Evolutionary conservation across 1,140 invertebrate genomes (phyloP).

Genomic region (Tetranychus urticae): DNA sequence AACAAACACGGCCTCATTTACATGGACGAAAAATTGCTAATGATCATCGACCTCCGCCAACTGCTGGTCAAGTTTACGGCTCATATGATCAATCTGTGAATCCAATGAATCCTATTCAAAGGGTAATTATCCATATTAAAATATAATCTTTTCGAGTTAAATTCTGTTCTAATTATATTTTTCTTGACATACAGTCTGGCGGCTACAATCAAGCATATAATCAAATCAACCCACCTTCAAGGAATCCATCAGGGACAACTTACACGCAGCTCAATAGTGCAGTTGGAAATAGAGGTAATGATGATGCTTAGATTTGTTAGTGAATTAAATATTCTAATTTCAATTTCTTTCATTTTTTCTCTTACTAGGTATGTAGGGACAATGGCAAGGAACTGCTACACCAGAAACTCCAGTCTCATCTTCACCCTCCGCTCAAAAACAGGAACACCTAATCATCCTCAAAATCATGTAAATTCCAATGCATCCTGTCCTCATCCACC

Average conservation of each 20-base stretch:
- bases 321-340: not conserved
- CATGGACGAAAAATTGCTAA: constrained; percentile 7
- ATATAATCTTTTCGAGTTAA: not conserved
- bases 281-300: constrained; percentile 26
- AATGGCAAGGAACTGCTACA: constrained; percentile 33
- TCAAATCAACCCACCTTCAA: constrained; percentile 46
- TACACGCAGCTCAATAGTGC: constrained; percentile 42
- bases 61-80: constrained; percentile 39
- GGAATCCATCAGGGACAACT: constrained; percentile 52
- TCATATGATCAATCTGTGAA: constrained; percentile 20
- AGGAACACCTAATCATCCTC: constrained; percentile 6
- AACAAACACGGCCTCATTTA: constrained; percentile 7
- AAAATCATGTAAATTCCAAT: not conserved
- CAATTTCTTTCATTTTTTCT: not conserved
- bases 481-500: constrained; percentile 21
- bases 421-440: constrained; percentile 17
- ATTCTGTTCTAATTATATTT: constrained; percentile 1
- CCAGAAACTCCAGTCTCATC: constrained; percentile 17
- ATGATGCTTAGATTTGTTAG: too few species aligned
- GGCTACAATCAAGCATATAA: constrained; percentile 25
- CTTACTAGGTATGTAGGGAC: constrained; percentile 30
- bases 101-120: constrained; percentile 7
- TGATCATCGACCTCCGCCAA: constrained; percentile 28
- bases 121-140: constrained; percentile 5
- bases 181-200: constrained; percentile 19